phyloP scores from a whole-genome alignment of 2,888 invertebrate genomes.

The Amblyjoppa fuscipennis region DNA sequence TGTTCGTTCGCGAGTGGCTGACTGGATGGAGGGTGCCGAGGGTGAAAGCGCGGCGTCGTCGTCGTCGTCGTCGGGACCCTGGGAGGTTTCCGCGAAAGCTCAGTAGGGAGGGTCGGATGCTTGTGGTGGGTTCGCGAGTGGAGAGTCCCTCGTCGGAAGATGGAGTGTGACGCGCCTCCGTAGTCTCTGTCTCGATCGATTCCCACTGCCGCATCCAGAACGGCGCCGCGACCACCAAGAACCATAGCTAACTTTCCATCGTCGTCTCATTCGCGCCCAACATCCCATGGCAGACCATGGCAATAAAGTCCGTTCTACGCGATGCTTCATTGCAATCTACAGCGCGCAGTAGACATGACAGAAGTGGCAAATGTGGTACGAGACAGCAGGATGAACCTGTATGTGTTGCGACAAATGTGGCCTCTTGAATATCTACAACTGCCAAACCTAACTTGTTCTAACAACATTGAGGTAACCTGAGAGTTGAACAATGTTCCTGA shows the following conservation, averaged over 20 bases:
- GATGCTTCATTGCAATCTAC: slow-evolving; percentile 12
- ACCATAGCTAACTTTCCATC: slow-evolving; percentile 74
- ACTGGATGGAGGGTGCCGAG: slow-evolving; percentile 11
- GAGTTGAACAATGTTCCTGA: neutral
- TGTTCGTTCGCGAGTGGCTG: slow-evolving; percentile 34
- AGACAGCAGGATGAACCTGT: no score
- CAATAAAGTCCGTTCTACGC: neutral
- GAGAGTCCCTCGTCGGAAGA: slow-evolving; percentile 73
- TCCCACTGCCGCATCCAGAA: slow-evolving; percentile 70
- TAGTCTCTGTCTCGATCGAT: slow-evolving; percentile 78
- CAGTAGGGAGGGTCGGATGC: slow-evolving; percentile 22
- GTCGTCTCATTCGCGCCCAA: slow-evolving; percentile 37
- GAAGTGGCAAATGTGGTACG: neutral
- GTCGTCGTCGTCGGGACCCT: neutral
- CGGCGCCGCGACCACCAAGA: slow-evolving; percentile 72
- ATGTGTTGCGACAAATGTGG: neutral
- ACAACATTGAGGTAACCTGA: neutral
- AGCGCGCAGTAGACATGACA: neutral
- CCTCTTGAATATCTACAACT: neutral
- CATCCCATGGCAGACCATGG: slow-evolving; percentile 29
- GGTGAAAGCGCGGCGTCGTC: slow-evolving; percentile 19
- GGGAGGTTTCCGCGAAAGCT: neutral
- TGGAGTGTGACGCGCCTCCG: slow-evolving; percentile 76
- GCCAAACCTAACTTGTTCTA: neutral
- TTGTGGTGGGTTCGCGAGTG: slow-evolving; percentile 50